Percentiles rank a stretch among this genome's conserved stretches.
phyloP scores from a whole-genome alignment of 2,888 invertebrate genomes.

The Lamellibrachia columna region DNA sequence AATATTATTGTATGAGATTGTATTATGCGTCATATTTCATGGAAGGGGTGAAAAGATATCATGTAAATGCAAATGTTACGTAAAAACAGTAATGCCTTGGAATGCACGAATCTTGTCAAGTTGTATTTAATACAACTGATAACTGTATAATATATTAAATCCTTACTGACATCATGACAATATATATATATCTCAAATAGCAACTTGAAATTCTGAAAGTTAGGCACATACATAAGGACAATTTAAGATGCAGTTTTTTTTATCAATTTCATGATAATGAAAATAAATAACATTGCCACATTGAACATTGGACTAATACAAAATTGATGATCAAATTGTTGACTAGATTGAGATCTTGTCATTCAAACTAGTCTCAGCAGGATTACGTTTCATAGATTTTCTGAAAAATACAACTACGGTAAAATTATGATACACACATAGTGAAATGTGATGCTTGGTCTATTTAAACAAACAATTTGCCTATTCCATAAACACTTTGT shows the following conservation, averaged over 20 bases:
- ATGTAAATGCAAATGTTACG: neutral
- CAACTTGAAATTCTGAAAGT: neutral
- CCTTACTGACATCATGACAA: neutral
- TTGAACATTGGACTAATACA: neutral
- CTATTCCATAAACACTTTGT: neutral
- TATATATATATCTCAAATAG: neutral
- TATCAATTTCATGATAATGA: neutral
- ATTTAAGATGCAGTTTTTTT: neutral
- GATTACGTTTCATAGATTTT: neutral
- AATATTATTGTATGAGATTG: neutral
- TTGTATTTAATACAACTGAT: no score
- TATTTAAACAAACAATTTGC: neutral
- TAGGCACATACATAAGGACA: neutral
- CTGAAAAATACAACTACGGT: neutral
- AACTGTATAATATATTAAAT: no score
- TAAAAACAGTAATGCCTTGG: neutral
- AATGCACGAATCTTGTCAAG: neutral
- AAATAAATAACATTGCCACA: neutral
- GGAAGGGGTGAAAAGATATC: neutral
- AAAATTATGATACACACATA: neutral
- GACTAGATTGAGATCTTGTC: neutral
- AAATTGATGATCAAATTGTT: neutral
- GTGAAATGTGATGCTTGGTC: neutral
- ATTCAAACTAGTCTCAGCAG: neutral
- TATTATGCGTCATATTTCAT: neutral